A percentile compares a stretch with the other conserved stretches of the same genome.
phyloP scores from a whole-genome alignment of 2,888 invertebrate species.

The Acleris sparsana region DNA sequence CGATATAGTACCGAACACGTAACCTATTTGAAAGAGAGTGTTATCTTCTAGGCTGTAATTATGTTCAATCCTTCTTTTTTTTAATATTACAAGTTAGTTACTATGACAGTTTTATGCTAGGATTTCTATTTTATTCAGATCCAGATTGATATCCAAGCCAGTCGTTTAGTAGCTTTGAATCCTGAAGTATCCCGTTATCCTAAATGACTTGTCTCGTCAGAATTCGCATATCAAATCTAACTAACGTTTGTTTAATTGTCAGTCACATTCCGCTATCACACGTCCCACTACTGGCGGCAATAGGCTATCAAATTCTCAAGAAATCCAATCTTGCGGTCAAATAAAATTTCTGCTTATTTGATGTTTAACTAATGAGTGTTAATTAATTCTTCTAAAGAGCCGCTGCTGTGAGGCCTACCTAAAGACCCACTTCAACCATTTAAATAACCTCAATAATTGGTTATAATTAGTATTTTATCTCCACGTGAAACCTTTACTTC shows the following conservation, averaged over 20 bases:
- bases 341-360: slow-evolving; percentile 38
- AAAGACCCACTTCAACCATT: slow-evolving; percentile 48
- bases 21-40: slow-evolving; percentile 6
- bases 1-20: slow-evolving; percentile 14
- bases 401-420: slow-evolving; percentile 50
- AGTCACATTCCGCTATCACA: slow-evolving; percentile 21
- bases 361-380: slow-evolving; percentile 60
- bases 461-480: slow-evolving; percentile 56
- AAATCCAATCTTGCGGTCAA: slow-evolving; percentile 35
- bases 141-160: too few species aligned
- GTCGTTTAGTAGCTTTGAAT: not conserved
- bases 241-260: slow-evolving; percentile 17
- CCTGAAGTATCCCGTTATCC: not conserved
- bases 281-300: slow-evolving; percentile 5
- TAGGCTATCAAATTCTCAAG: slow-evolving; percentile 31
- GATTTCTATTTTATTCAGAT: too few species aligned
- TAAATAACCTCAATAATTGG: slow-evolving; percentile 55
- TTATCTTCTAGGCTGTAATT: slow-evolving; percentile 13
- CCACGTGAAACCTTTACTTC: slow-evolving; percentile 46
- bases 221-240: slow-evolving; percentile 19
- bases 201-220: slow-evolving; percentile 1
- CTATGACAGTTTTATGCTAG: too few species aligned
- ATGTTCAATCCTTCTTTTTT: not conserved
- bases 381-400: slow-evolving; percentile 61
- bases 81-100: too few species aligned